Percentiles rank a stretch among this genome's conserved stretches.
Evolutionary conservation across 2,888 invertebrate genomes (phyloP).

Genomic region (Molanna angustata): DNA sequence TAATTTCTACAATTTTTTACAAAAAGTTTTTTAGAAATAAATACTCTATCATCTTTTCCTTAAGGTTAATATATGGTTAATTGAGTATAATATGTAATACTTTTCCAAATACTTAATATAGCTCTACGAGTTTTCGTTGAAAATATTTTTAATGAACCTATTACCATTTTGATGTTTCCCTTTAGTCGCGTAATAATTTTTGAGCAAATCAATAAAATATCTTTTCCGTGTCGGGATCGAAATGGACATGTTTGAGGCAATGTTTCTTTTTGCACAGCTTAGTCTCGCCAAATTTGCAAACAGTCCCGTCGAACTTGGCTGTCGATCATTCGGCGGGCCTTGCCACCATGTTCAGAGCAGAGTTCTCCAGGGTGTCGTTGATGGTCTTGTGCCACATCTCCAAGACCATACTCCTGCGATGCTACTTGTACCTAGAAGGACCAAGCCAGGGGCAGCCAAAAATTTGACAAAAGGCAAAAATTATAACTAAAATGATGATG

Average conservation of each 20-base stretch:
- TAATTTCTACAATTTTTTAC: no score
- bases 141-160: no score
- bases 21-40: no score
- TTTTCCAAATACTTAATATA: no score
- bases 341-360: constrained; percentile 42
- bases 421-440: constrained; percentile 58
- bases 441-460: constrained; percentile 70
- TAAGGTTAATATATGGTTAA: no score
- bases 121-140: no score
- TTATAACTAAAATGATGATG: constrained; percentile 56
- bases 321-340: constrained; percentile 30
- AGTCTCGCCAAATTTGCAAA: constrained; percentile 23
- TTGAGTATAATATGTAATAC: no score
- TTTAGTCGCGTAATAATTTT: no score
- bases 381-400: constrained; percentile 56
- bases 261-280: constrained; percentile 22
- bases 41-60: no score
- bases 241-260: constrained; percentile 49
- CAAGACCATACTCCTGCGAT: constrained; percentile 57
- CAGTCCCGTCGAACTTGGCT: constrained; percentile 20
- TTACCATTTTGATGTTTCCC: no score
- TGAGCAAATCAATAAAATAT: constrained; percentile 43
- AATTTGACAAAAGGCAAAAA: constrained; percentile 65
- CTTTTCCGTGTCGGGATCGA: constrained; percentile 45
- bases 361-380: constrained; percentile 56